These are phyloP conservation scores for Coregonus clupeaformis DNA, from an alignment of 2,113 vertebrate species.

Conservation along the genomic window DNA sequence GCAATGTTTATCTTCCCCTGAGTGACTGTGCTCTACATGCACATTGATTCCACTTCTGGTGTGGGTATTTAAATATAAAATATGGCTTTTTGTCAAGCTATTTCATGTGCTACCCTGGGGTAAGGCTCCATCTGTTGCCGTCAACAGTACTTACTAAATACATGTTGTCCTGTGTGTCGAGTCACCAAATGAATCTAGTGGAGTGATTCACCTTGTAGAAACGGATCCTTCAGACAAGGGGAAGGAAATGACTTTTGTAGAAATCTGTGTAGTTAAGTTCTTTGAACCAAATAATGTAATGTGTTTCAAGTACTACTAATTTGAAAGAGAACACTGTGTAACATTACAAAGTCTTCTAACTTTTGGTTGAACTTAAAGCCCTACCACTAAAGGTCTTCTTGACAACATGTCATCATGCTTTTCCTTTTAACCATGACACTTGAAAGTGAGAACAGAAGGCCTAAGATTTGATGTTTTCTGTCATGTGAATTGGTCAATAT, in stretches of 20 bases:
- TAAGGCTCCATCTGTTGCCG: slow-evolving; percentile 51
- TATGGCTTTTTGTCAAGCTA: not conserved
- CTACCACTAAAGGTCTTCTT: not conserved
- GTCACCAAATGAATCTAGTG: not conserved
- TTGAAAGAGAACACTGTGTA: not conserved
- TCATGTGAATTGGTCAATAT: not conserved
- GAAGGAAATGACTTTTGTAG: not conserved
- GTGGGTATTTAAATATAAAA: slow-evolving; percentile 47
- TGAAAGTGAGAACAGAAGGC: no score
- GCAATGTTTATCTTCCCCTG: slow-evolving; percentile 11
- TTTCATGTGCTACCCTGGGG: slow-evolving; percentile 40
- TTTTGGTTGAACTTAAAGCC: not conserved
- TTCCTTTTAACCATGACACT: not conserved
- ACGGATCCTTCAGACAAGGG: not conserved
- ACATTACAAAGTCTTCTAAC: not conserved
- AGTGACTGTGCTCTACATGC: slow-evolving; percentile 11
- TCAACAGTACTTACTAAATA: slow-evolving; percentile 46
- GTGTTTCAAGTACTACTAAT: not conserved
- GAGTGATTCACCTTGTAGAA: not conserved
- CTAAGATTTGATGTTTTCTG: not conserved
- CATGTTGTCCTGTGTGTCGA: slow-evolving; percentile 19
- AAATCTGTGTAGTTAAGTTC: not conserved
- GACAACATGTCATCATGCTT: not conserved
- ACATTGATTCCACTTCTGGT: slow-evolving; percentile 19
- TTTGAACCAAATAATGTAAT: not conserved